Evolutionary conservation across 2,797 vertebrate species (phyloP), one percentile per base, ranked within the genome.

Genomic region (Coccyzus lansbergi): DNA sequence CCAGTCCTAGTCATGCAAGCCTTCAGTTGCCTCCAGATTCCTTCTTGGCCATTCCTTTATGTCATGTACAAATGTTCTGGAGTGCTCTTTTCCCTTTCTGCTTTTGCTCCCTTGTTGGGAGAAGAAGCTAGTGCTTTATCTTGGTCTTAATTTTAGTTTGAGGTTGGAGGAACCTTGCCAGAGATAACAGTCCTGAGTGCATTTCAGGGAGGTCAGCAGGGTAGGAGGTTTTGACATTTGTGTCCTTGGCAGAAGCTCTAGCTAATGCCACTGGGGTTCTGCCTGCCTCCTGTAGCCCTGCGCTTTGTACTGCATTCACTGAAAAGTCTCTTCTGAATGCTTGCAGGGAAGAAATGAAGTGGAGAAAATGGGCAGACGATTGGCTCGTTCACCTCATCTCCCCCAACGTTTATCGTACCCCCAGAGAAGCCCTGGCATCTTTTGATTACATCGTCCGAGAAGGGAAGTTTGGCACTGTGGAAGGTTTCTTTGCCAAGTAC

Each of bases 311-410:
- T 28, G 80, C 2, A 1, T 40, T 81, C 62, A 49, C 65, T 49
- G 63, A 74, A n/a, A 69, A 38, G 15, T 77, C 78, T 62, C 24
- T 76, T 62, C 48, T 71, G 29, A 16, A 15, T 55, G 10, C 60
- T 90, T 22, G 0, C 97, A 99, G 99, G 88, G 99, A 99, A 91
- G 99, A 99, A 97, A 99, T 99, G 97, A 99, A 99, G 92, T 99
- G 99, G 99, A 98, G 99, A 25, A 97, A 98, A 85, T 99, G 99
- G 99, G 98, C 97, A 1, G 99, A 99, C 3, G 98, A 99, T 55
- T 99, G 99, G 98, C 98, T 99, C 13, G 99, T 99, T 40, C 99
- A 99, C 92, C 98, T 99, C 38, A 99, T 99, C 93, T 99, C 99
- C 6, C 99, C 99, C 79, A 99, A 99, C 1, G 99, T 99, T 78